Conservation (phyloP, 2,888 invertebrate species). For the Dryobota labecula region DNA sequence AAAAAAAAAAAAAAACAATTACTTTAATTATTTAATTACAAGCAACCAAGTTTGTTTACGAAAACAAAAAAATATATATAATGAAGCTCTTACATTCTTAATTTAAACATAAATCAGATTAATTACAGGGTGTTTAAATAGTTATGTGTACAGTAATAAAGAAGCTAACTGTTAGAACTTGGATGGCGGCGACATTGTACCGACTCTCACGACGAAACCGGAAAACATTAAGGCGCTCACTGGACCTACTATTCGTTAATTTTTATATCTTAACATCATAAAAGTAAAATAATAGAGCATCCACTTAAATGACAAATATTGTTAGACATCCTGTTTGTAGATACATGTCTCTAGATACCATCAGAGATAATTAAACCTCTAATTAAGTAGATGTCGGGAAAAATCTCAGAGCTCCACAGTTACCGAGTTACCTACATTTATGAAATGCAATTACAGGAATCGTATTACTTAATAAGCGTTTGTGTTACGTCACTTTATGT, state of each 20-base stretch:
- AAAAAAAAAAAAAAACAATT: constrained; percentile 54
- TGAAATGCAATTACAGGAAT: constrained; percentile 52
- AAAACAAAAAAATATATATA: constrained; percentile 38
- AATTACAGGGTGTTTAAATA: constrained; percentile 69
- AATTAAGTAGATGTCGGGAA: constrained; percentile 57
- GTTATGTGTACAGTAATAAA: constrained; percentile 68
- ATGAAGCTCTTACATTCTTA: constrained; percentile 62
- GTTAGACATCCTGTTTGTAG: constrained; percentile 57
- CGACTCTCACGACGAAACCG: constrained; percentile 68
- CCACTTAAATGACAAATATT: constrained; percentile 58
- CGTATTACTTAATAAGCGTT: constrained; percentile 49
- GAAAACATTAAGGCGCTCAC: constrained; percentile 70
- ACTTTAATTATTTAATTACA: constrained; percentile 61
- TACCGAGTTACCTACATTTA: constrained; percentile 49
- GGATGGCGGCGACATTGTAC: constrained; percentile 65
- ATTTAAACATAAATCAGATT: constrained; percentile 70
- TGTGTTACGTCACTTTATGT: constrained; percentile 37
- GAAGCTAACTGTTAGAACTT: constrained; percentile 64
- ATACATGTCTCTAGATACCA: constrained; percentile 37
- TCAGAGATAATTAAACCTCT: constrained; percentile 42
- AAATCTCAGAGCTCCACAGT: constrained; percentile 37
- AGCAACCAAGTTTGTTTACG: constrained; percentile 46
- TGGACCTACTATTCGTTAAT: constrained; percentile 60
- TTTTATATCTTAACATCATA: constrained; percentile 58
- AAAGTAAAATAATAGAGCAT: constrained; percentile 54